Evolutionary conservation across 1,140 invertebrate species (phyloP).

Genomic region (Trichomalopsis sarcophagae): DNA sequence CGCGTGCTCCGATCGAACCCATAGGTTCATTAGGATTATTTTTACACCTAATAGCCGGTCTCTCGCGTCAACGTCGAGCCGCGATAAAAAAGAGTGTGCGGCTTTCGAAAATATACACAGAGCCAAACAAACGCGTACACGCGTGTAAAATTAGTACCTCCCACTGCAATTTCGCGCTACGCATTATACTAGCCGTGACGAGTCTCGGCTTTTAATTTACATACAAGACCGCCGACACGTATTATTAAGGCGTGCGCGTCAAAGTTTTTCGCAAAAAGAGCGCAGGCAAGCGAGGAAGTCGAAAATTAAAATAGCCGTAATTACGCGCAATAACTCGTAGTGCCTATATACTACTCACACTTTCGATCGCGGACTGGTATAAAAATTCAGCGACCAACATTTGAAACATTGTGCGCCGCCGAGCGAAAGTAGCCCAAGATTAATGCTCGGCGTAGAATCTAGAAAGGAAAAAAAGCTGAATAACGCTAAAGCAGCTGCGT

Average conservation of each 20-base stretch:
- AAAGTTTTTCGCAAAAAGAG: background rate
- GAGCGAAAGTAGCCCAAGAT: conserved; percentile 1
- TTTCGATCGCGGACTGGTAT: background rate
- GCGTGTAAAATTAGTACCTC: too few relatives aligned
- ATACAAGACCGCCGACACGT: background rate
- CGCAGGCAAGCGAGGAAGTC: background rate
- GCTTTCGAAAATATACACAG: too few relatives aligned
- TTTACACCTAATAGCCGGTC: too few relatives aligned
- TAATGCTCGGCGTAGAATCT: background rate
- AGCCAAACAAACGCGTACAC: too few relatives aligned
- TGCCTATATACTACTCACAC: too few relatives aligned
- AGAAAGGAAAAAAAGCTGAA: background rate
- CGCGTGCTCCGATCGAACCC: too few relatives aligned
- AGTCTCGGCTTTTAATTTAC: too few relatives aligned
- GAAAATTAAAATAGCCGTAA: conserved; percentile 11
- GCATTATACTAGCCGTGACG: too few relatives aligned
- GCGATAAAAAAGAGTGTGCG: too few relatives aligned
- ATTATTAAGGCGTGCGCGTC: background rate
- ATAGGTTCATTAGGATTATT: too few relatives aligned
- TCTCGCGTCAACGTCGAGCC: too few relatives aligned
- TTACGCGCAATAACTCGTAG: background rate
- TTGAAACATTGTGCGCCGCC: background rate
- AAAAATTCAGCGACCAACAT: background rate
- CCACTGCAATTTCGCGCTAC: too few relatives aligned
- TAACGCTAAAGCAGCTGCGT: background rate